A percentile compares a stretch with the other conserved stretches of the same genome.
Evolutionary conservation across 1,140 invertebrate genomes (phyloP).

Genomic region (Drosophila cardini): DNA sequence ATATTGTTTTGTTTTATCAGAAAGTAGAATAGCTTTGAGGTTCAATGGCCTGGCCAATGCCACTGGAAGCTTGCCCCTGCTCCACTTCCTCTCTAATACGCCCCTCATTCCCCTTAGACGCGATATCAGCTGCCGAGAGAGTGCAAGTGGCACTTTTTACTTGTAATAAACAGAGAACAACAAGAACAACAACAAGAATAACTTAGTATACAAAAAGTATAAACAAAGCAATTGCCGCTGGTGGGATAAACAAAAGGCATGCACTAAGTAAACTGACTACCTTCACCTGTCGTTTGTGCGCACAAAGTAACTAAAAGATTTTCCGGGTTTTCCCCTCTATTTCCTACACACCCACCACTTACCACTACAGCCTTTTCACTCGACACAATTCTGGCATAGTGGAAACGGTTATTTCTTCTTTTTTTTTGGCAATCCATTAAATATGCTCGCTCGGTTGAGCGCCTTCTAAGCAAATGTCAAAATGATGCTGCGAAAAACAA

Average conservation of each 20-base stretch:
- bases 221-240: constrained; percentile 65
- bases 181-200: constrained; percentile 31
- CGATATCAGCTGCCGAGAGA: constrained; percentile 12
- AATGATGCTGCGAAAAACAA: constrained; percentile 19
- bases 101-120: background rate
- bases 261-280: constrained; percentile 24
- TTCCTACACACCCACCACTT: background rate
- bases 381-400: constrained; percentile 32
- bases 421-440: constrained; percentile 64
- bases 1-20: constrained; percentile 1
- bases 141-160: constrained; percentile 72
- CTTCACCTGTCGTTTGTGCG: constrained; percentile 19
- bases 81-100: no score
- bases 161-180: constrained; percentile 63
- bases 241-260: constrained; percentile 62
- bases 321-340: constrained; percentile 12
- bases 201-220: constrained; percentile 39
- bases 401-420: constrained; percentile 12
- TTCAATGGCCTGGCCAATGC: constrained; percentile 49
- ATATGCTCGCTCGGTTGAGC: constrained; percentile 50
- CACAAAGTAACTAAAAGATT: constrained; percentile 26
- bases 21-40: constrained; percentile 14
- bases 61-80: constrained; percentile 23
- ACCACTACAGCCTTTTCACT: constrained; percentile 1
- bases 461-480: constrained; percentile 38